These are phyloP conservation scores for Bradypodion pumilum DNA, from an alignment of 2,797 vertebrate genomes.

Conservation along the genomic window DNA sequence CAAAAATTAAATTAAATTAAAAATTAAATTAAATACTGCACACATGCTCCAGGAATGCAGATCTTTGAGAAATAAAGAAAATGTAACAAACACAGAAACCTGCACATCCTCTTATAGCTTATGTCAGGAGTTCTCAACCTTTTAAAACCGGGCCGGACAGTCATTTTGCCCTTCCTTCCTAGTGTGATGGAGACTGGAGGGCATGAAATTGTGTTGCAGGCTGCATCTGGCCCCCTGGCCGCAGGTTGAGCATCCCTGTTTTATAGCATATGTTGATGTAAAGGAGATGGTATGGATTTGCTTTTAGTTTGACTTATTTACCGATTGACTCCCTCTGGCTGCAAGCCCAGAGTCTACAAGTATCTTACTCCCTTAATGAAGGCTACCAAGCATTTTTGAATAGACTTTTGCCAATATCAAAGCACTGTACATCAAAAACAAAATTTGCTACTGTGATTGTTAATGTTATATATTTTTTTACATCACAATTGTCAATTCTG, in stretches of 20 bases:
- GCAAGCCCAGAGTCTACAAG: slow-evolving; percentile 57
- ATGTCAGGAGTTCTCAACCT: too few species aligned
- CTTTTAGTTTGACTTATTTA: slow-evolving; percentile 54
- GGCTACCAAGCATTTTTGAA: slow-evolving; percentile 59
- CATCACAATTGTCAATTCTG: slow-evolving; percentile 43
- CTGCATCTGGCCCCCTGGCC: too few species aligned
- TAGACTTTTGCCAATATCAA: slow-evolving; percentile 64
- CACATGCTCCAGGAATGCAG: slow-evolving; percentile 15
- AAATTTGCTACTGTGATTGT: slow-evolving; percentile 48
- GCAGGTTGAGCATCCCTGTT: too few species aligned
- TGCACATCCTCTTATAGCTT: too few species aligned
- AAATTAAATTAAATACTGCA: too few species aligned
- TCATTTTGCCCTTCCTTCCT: too few species aligned
- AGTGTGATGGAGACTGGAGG: too few species aligned
- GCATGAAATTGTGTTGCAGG: too few species aligned
- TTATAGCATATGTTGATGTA: slow-evolving; percentile 24
- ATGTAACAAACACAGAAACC: slow-evolving; percentile 10
- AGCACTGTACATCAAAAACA: slow-evolving; percentile 59
- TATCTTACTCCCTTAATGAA: slow-evolving; percentile 63
- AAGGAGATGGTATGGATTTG: slow-evolving; percentile 38
- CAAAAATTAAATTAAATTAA: too few species aligned
- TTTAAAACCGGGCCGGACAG: too few species aligned
- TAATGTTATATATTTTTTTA: background rate
- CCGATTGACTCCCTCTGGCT: slow-evolving; percentile 55
- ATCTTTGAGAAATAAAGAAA: slow-evolving; percentile 39